Base-by-base conservation (phyloP, 1,140 invertebrate genomes). In the Papilio helenus region DNA sequence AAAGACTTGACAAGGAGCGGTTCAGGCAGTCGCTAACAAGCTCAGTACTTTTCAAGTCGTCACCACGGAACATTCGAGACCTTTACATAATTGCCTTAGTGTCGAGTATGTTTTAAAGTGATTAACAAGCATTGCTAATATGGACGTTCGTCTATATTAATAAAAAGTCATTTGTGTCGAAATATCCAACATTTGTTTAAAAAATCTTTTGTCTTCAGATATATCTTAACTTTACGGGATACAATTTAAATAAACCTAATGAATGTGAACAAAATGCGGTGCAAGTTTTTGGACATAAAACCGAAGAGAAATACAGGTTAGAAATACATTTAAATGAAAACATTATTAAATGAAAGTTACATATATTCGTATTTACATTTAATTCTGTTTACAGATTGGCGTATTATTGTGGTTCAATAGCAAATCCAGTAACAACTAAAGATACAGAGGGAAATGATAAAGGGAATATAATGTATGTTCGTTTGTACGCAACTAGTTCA, bases 231-330 rank as follows among this genome's bases (percentile, higher is more conserved):
- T 94, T 94, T 80, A 90, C 92, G 0, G 58, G 79, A 1, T 94
- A 91, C 51, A 46, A 79, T 0, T 76, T 93, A 1, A 68, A 78
- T 0, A 88, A 88, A 18, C 92, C 92, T 0, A 94, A 94, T 61
- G 93, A 93, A 68, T 94, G 93, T 29, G 91, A 92, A 61, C 85
- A 92, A 16, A 94, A 94, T 39, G 82, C 90, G 1, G 87, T 94
- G 0, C 88, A 94, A 86, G 89, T 94, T 0, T 94, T 92, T 72
- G 93, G 90, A 12, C 76, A 88, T 9, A 84, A 85, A 16, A 76
- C 89, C 9, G 92, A 94, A 46, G 82, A 88, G 49, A 85, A 90
- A 29, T 81, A 87, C 0, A 90, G 83, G 92, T 93, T 85, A 83
- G 84, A 83, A 34, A 39, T 39, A 2, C 5, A 9, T 20, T 55